These are phyloP conservation scores for Chanos chanos DNA, from an alignment of 2,797 vertebrate species.

Conservation along the genomic window DNA sequence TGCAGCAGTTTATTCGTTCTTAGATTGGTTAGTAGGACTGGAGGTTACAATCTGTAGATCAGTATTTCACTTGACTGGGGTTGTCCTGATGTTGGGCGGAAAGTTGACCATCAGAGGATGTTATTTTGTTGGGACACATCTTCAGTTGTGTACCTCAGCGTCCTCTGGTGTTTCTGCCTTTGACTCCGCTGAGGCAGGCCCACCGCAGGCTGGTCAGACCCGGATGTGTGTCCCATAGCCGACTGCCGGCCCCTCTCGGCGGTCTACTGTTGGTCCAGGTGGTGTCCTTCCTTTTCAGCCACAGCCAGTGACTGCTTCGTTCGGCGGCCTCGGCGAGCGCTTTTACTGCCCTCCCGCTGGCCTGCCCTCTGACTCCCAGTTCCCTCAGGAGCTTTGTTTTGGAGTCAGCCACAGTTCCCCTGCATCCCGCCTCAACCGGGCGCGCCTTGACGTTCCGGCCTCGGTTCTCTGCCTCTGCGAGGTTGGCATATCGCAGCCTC, in stretches of 20 bases:
- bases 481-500: background rate
- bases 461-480: conserved; percentile 3
- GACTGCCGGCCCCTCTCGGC: too few species aligned
- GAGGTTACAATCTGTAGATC: too few species aligned
- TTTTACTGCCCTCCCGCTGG: conserved; percentile 12
- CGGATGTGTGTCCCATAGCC: too few species aligned
- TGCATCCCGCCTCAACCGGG: conserved; percentile 25
- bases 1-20: too few species aligned
- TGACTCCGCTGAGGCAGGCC: background rate
- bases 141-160: too few species aligned
- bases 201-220: conserved; percentile 2
- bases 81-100: too few species aligned
- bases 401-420: background rate
- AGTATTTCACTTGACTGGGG: too few species aligned
- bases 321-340: background rate
- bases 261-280: too few species aligned
- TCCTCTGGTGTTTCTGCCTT: too few species aligned
- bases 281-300: background rate
- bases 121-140: too few species aligned
- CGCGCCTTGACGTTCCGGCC: conserved; percentile 5
- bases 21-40: too few species aligned
- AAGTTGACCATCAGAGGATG: too few species aligned
- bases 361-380: conserved; percentile 17
- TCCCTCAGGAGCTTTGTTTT: conserved; percentile 10
- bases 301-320: conserved; percentile 19